These are phyloP conservation scores for Herpetotheres cachinnans DNA, from an alignment of 2,113 vertebrate genomes.

Conservation along the genomic window DNA sequence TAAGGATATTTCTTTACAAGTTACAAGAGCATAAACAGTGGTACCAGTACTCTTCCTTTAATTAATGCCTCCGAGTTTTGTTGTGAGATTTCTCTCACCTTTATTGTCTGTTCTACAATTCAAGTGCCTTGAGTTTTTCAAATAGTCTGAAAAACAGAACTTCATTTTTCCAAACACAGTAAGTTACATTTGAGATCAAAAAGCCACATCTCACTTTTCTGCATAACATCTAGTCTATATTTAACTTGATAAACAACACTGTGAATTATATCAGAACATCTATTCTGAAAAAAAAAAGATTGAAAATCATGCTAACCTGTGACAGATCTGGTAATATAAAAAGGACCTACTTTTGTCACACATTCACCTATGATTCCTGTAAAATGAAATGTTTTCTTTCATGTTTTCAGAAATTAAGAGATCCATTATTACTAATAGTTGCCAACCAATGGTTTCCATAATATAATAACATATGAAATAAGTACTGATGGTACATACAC, in stretches of 20 bases:
- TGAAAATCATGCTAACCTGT: neutral
- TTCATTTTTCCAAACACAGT: neutral
- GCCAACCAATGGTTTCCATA: neutral
- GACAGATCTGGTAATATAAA: neutral
- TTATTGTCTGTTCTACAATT: neutral
- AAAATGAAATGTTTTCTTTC: neutral
- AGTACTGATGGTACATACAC: neutral
- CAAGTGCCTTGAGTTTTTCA: neutral
- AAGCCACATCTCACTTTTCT: neutral
- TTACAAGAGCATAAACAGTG: neutral
- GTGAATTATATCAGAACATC: neutral
- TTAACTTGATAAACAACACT: neutral
- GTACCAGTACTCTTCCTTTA: neutral
- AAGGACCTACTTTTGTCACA: neutral
- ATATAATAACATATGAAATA: neutral
- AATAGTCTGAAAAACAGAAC: neutral
- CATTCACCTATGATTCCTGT: neutral
- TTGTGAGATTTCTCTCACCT: neutral
- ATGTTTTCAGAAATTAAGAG: neutral
- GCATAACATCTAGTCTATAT: neutral
- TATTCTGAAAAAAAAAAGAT: accelerated
- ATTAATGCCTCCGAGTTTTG: neutral
- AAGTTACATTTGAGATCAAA: neutral
- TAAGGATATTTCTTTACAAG: neutral
- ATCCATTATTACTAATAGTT: neutral